A percentile compares a stretch with the other conserved stretches of the same genome.
Conservation (phyloP, 2,797 vertebrate genomes). For the Chrosomus eos region DNA sequence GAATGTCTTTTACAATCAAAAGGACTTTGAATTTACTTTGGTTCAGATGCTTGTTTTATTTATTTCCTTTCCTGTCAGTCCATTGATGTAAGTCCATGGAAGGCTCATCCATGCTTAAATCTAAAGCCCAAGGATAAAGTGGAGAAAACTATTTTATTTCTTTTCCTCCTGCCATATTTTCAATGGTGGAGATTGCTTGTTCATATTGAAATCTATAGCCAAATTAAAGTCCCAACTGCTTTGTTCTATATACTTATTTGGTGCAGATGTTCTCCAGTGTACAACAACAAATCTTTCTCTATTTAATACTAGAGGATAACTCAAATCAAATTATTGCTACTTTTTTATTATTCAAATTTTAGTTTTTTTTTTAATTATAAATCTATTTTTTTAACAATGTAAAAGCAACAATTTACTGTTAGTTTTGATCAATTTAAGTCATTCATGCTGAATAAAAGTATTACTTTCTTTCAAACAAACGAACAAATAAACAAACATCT, state of each 20-base stretch:
- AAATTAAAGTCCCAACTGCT: neutral
- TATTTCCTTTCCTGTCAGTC: conserved; percentile 3
- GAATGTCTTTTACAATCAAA: conserved; percentile 61
- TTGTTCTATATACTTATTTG: neutral
- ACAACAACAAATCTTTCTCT: neutral
- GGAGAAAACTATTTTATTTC: conserved; percentile 56
- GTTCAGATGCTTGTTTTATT: neutral
- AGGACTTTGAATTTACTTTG: neutral
- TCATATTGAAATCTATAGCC: neutral
- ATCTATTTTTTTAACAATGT: neutral
- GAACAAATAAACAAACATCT: neutral
- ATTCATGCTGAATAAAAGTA: neutral
- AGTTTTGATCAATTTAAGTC: neutral
- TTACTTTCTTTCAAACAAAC: neutral
- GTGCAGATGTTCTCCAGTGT: neutral
- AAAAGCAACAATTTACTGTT: neutral
- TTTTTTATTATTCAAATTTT: too few species aligned
- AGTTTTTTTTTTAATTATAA: too few species aligned
- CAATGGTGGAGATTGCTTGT: neutral
- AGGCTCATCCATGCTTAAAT: conserved; percentile 33
- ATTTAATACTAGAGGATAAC: neutral
- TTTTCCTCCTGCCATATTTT: neutral
- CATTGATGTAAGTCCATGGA: conserved; percentile 34
- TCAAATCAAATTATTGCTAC: too few species aligned
- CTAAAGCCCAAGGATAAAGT: conserved; percentile 35